Conservation (phyloP, 2,888 invertebrate genomes). For the Amaurobius ferox region DNA sequence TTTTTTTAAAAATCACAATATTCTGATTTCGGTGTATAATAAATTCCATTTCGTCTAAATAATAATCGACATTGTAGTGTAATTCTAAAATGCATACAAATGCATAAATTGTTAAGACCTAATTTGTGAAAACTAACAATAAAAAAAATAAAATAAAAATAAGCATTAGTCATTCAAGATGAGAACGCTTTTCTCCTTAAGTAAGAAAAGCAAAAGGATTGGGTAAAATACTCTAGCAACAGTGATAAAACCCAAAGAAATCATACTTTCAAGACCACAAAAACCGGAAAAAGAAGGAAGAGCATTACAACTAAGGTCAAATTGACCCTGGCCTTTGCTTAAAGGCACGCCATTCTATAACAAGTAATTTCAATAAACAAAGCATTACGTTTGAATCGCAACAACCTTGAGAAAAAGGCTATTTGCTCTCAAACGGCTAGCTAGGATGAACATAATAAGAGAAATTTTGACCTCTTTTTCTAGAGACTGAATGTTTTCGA, state of each 20-base stretch:
- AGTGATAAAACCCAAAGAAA: not conserved
- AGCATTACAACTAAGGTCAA: not conserved
- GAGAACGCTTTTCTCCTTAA: no score
- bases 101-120: no score
- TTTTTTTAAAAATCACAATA: no score
- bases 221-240: not conserved
- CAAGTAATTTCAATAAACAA: constrained; percentile 11
- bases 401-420: constrained; percentile 8
- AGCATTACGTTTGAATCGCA: not conserved
- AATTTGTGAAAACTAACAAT: no score
- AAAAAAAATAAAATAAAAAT: no score
- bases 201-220: not conserved
- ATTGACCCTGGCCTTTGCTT: constrained; percentile 26
- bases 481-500: not conserved
- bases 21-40: no score
- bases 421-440: not conserved
- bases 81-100: no score
- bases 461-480: constrained; percentile 1
- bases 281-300: not conserved
- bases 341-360: constrained; percentile 10
- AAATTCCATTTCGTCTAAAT: no score
- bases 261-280: not conserved
- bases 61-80: no score
- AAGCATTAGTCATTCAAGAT: no score
- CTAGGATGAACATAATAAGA: not conserved